Evolutionary conservation across 2,113 vertebrate species (phyloP), one percentile per base, ranked within the genome.

Genomic region (Xerus inauris): DNA sequence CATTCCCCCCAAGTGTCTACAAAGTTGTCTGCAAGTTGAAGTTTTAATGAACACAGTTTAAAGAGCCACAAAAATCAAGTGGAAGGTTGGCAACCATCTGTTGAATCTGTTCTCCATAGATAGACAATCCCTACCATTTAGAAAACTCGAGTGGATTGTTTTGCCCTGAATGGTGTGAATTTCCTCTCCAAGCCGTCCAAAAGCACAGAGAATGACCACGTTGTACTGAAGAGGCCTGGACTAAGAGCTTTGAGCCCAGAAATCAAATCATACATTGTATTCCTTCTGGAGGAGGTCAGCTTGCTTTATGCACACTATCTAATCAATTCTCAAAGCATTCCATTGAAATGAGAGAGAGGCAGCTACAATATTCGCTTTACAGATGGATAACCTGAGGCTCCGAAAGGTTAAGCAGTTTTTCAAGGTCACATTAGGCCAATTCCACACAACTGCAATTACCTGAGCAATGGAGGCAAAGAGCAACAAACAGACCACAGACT

Each of bases 271-370:
- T 87, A 97, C 94, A 97, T 97, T 97, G 97, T 97, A 94, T 95
- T 93, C 94, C 89, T 94, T 89, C 95, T 95, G 42, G 75, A 90
- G 90, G 95, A 97, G 95, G 97, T 96, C 97, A 97, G 3, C 93
- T 96, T 88, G 93, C 97, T 97, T 97, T 97, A 94, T 97, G 97
- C 93, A 94, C 94, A 98, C 97, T 98, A 95, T 96, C 95, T 94
- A 97, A 97, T 97, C 97, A 96, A 97, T 97, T 97, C 97, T 98
- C 97, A 98, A 97, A 98, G 97, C 97, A 90, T 97, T 95, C 95
- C 94, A 96, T 95, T 98, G 97, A 97, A 90, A 95, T 40, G 94
- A 94, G 94, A 57, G 94, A 83, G 65, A 94, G 47, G 94, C 89
- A 67, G 62, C 89, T 91, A 91, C 93, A 80, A 94, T 93, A 96